Conservation (phyloP, 2,888 invertebrate genomes). For the Cenopis cana region DNA sequence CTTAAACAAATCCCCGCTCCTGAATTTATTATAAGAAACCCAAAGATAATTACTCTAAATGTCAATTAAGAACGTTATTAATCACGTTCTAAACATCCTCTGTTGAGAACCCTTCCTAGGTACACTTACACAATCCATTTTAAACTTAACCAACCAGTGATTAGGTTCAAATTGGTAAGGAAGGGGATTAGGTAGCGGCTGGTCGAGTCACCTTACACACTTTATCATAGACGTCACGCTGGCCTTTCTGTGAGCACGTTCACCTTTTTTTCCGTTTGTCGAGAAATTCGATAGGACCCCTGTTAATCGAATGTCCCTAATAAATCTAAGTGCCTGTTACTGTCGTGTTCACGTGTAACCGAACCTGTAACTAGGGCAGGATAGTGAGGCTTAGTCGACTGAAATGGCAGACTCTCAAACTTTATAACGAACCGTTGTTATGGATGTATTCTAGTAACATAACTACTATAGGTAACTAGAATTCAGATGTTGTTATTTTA, state of each 20-base stretch:
- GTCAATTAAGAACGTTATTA: conserved; percentile 44
- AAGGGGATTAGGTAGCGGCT: conserved; percentile 1
- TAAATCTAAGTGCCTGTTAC: conserved; percentile 40
- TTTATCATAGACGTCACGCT: conserved; percentile 41
- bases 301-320: conserved; percentile 40
- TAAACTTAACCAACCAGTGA: not conserved
- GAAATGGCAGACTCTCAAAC: not conserved
- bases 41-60: conserved; percentile 44
- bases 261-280: conserved; percentile 40
- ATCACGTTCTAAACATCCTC: conserved; percentile 39
- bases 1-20: conserved; percentile 19
- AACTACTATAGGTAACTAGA: too few relatives aligned
- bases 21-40: conserved; percentile 41
- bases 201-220: conserved; percentile 42
- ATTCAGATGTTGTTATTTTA: not conserved
- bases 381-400: not conserved
- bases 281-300: conserved; percentile 38
- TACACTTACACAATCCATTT: conserved; percentile 15
- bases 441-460: not conserved
- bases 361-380: conserved; percentile 2
- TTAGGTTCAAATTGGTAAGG: not conserved
- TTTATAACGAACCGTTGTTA: conserved; percentile 5
- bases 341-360: conserved; percentile 19
- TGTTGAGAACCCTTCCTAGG: conserved; percentile 37
- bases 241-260: conserved; percentile 31